Percentiles rank a stretch among this genome's conserved stretches.
Conservation (phyloP, 2,888 invertebrate genomes). For the Trilocha varians region DNA sequence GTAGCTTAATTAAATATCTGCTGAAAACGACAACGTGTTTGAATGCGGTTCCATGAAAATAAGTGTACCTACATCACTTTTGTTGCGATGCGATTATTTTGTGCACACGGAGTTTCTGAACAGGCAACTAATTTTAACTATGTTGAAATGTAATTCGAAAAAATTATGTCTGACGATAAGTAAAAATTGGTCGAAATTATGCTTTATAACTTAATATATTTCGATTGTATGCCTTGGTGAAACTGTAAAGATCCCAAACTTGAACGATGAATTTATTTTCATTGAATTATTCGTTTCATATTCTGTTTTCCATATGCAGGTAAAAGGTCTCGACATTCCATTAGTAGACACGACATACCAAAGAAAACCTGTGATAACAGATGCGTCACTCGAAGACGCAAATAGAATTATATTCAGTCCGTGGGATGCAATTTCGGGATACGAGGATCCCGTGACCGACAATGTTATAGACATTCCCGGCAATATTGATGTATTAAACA, state of each 20-base stretch:
- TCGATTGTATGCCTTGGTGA: too few species aligned
- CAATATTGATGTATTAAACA: constrained; percentile 40
- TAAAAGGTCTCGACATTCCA: constrained; percentile 63
- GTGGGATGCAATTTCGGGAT: constrained; percentile 64
- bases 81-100: too few species aligned
- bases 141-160: too few species aligned
- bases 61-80: too few species aligned
- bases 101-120: too few species aligned
- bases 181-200: too few species aligned
- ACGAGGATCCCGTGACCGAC: constrained; percentile 59
- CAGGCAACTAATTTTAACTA: too few species aligned
- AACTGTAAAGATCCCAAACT: neutral
- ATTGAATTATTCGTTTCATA: neutral
- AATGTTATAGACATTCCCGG: constrained; percentile 62
- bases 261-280: neutral
- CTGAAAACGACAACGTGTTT: too few species aligned
- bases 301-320: constrained; percentile 27
- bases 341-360: constrained; percentile 41
- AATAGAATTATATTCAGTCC: constrained; percentile 72
- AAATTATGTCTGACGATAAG: too few species aligned
- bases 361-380: constrained; percentile 53
- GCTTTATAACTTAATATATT: too few species aligned
- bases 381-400: constrained; percentile 64
- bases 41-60: too few species aligned
- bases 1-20: too few species aligned